phyloP scores from a whole-genome alignment of 2,797 vertebrate species.

The Pseudopleuronectes americanus region DNA sequence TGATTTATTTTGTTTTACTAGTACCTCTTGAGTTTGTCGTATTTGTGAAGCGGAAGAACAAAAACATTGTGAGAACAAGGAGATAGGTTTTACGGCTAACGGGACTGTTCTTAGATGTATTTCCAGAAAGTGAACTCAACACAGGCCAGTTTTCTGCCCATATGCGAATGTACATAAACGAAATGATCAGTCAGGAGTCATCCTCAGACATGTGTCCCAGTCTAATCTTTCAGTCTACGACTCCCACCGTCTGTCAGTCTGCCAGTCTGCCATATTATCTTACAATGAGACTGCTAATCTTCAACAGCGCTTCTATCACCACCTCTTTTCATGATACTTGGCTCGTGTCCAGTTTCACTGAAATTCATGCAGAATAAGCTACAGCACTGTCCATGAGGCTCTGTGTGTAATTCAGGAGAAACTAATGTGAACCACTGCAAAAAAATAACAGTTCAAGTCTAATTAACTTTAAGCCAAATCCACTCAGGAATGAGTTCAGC shows the following conservation, averaged over 20 bases:
- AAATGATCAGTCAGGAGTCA: conserved; percentile 30
- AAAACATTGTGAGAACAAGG: no score
- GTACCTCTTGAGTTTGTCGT: neutral
- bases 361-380: conserved; percentile 31
- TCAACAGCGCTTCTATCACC: conserved; percentile 33
- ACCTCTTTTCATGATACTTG: conserved; percentile 44
- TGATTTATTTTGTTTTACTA: neutral
- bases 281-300: conserved; percentile 44
- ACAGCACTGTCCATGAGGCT: conserved; percentile 6
- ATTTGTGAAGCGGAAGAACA: neutral
- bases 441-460: conserved; percentile 15
- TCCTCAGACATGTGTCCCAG: conserved; percentile 31
- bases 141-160: neutral
- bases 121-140: neutral
- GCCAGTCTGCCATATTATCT: conserved; percentile 38
- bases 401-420: conserved; percentile 9
- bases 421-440: conserved; percentile 1
- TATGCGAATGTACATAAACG: neutral
- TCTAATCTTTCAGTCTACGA: conserved; percentile 42
- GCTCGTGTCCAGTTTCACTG: conserved; percentile 35
- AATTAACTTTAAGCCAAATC: conserved; percentile 50
- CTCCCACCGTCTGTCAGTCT: conserved; percentile 53
- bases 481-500: conserved; percentile 30
- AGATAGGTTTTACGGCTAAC: neutral
- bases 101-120: neutral